Base-by-base conservation (phyloP, 2,113 vertebrate genomes). In the Caretta caretta region DNA sequence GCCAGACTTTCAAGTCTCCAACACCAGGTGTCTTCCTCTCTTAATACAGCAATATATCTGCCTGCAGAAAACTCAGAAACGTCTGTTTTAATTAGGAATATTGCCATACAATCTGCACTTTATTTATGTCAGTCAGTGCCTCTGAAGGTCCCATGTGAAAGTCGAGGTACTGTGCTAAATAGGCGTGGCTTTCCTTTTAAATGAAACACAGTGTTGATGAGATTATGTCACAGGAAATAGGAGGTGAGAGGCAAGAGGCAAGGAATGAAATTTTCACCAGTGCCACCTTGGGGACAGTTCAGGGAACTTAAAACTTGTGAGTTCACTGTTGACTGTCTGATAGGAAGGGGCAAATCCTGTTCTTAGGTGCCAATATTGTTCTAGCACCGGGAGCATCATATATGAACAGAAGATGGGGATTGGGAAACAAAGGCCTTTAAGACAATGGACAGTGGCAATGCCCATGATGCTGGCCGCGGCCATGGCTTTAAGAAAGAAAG, bases 21-120 rank as follows among this genome's bases (percentile, higher is more conserved):
- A 1, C 80, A 57, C 25, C 90, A 79, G 84, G 80, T 57, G 22
- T 87, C 86, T 48, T 75, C 29, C 9, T 94, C 48, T 80, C 84
- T 92, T 31, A 93, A 16, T 87, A 8, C 76, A 65, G 14, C 53
- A 90, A 75, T 76, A 59, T 14, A 24, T 3, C 48, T 83, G 29
- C 27, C 56, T 35, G 65, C 8, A 93, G 49, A 76, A 84, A 93
- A 50, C 42, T 78, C 20, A 75, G 78, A 10, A 24, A 24, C 10
- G 11, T 87, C 76, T 88, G 6, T 89, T 56, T 92, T 57, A 83
- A 56, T 92, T 93, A 92, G 88, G 78, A 42, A 82, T 48, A 94
- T 20, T 78, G 38, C 38, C 42, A 75, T 25, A 20, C 38, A 75
- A 42, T 22, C n/a, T 75, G 10, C 46, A 87, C 27, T 84, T 94